Percentiles rank a stretch among this genome's conserved stretches.
Evolutionary conservation across 2,797 vertebrate genomes (phyloP).

Genomic region (Hyperoplus lanceolatus): DNA sequence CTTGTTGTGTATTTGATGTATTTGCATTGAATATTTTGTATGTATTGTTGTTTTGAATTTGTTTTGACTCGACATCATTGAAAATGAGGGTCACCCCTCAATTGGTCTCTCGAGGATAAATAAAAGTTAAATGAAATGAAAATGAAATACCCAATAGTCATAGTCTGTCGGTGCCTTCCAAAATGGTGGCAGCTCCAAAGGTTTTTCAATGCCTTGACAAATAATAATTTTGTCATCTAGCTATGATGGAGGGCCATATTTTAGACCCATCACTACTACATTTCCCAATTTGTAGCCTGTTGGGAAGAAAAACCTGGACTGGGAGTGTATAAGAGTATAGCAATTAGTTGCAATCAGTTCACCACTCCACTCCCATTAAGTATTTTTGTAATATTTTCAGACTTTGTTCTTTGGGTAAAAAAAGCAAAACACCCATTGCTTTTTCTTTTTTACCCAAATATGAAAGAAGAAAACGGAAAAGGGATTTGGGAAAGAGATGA

Average conservation of each 20-base stretch:
- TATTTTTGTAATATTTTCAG: constrained; percentile 43
- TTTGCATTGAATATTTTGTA: too few species aligned
- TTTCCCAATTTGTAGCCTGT: background rate
- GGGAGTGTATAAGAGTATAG: constrained; percentile 3
- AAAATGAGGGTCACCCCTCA: too few species aligned
- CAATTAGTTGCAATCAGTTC: constrained; percentile 23
- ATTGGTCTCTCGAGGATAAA: too few species aligned
- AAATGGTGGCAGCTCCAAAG: background rate
- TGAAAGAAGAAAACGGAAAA: constrained; percentile 19
- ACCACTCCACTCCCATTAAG: background rate
- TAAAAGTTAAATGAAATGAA: too few species aligned
- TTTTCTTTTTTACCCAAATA: constrained; percentile 1
- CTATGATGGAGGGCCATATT: background rate
- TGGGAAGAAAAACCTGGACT: background rate
- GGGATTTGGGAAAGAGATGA: constrained; percentile 37
- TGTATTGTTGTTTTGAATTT: too few species aligned
- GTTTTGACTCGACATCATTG: too few species aligned
- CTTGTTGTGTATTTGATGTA: too few species aligned
- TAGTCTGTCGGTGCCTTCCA: too few species aligned
- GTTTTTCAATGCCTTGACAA: background rate
- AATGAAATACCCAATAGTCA: too few species aligned
- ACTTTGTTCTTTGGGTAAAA: constrained; percentile 17
- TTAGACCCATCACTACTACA: background rate
- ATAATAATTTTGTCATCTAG: background rate
- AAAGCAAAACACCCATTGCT: constrained; percentile 18